Percentiles rank a stretch among this genome's conserved stretches.
phyloP scores from a whole-genome alignment of 2,113 vertebrate genomes.

The Lathamus discolor region DNA sequence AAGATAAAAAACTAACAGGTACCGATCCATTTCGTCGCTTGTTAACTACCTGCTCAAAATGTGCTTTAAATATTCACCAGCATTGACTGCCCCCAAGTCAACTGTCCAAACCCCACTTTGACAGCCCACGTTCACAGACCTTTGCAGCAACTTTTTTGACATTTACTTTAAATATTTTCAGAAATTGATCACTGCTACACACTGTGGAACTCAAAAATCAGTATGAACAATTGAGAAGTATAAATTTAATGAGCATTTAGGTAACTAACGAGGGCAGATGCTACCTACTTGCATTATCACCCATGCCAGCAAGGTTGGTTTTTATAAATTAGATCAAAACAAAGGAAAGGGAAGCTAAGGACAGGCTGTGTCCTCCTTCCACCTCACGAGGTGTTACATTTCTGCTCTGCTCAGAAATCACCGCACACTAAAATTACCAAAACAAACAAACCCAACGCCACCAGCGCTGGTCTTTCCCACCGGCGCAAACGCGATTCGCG shows the following conservation, averaged over 20 bases:
- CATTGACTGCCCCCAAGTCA: not conserved
- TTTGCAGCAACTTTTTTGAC: not conserved
- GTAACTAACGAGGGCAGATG: not conserved
- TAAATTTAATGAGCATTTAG: not conserved
- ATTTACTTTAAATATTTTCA: not conserved
- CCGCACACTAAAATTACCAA: not conserved
- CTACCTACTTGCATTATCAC: not conserved
- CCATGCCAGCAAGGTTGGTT: not conserved
- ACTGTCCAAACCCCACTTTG: not conserved
- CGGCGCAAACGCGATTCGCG: not conserved
- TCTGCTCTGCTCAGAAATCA: not conserved
- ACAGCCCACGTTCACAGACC: not conserved
- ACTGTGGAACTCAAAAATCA: not conserved
- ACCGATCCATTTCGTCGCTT: not conserved
- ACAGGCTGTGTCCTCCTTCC: not conserved
- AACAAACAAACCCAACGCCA: not conserved
- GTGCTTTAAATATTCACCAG: not conserved
- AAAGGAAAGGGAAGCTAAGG: not conserved
- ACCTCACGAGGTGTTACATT: not conserved
- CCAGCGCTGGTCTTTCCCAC: accelerated
- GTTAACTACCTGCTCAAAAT: not conserved
- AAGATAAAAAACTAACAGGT: not conserved
- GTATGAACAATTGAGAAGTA: not conserved
- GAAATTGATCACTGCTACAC: not conserved
- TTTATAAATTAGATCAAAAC: not conserved